These are phyloP conservation scores for Dinomys branickii DNA, from an alignment of 2,113 vertebrate species.

Conservation along the genomic window DNA sequence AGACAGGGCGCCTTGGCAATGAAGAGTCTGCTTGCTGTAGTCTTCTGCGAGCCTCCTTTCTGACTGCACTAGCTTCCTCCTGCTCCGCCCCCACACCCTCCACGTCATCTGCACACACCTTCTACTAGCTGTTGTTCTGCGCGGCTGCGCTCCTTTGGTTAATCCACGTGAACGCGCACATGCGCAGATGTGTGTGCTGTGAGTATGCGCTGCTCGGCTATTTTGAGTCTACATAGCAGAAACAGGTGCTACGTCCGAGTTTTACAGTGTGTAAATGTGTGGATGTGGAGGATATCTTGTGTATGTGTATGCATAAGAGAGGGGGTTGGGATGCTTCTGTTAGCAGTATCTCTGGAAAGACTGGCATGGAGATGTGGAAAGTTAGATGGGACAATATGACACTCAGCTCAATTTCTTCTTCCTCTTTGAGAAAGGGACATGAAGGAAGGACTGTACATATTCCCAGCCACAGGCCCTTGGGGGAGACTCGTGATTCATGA, in stretches of 20 bases:
- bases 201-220: neutral
- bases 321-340: neutral
- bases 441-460: neutral
- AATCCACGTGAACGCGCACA: neutral
- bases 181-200: neutral
- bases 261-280: neutral
- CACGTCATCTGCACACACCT: neutral
- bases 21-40: neutral
- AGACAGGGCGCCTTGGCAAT: neutral
- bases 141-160: neutral
- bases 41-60: neutral
- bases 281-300: neutral
- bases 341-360: neutral
- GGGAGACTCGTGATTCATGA: neutral
- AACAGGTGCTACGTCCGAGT: neutral
- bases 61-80: neutral
- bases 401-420: neutral
- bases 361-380: neutral
- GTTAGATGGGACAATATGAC: neutral
- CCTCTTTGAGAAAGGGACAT: neutral
- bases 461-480: neutral
- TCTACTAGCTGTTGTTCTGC: neutral
- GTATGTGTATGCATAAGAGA: neutral
- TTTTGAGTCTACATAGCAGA: neutral
- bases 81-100: too few relatives aligned